phyloP scores from a whole-genome alignment of 2,888 invertebrate genomes.

The Beris morrisii region DNA sequence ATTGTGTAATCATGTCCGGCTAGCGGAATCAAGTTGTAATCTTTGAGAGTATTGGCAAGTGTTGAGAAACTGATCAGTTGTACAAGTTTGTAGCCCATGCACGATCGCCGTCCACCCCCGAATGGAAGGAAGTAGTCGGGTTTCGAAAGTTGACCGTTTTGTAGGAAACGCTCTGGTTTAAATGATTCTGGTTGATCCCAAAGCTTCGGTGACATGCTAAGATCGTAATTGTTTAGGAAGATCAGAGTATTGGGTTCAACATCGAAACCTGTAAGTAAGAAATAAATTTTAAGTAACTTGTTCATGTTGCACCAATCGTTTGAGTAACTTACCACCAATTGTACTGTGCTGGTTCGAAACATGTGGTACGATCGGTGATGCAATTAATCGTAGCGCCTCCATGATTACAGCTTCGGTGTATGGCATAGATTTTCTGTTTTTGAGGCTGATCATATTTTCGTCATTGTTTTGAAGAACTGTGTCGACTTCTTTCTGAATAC shows the following conservation, averaged over 20 bases:
- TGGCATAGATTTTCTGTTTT: constrained; percentile 59
- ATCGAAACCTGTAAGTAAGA: constrained; percentile 58
- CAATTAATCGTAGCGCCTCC: constrained; percentile 65
- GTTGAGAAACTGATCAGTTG: constrained; percentile 62
- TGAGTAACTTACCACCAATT: constrained; percentile 60
- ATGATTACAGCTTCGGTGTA: constrained; percentile 65
- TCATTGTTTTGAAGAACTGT: constrained; percentile 32
- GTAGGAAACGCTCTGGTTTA: constrained; percentile 65
- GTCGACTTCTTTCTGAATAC: constrained; percentile 60
- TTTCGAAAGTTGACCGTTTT: constrained; percentile 60
- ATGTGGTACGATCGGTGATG: constrained; percentile 70
- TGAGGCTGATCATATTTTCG: constrained; percentile 35
- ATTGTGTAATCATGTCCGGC: constrained; percentile 58
- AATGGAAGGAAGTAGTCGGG: constrained; percentile 69
- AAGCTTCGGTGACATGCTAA: constrained; percentile 65
- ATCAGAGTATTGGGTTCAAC: constrained; percentile 66
- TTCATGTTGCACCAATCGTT: too few species aligned
- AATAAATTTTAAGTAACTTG: background rate
- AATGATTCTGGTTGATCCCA: constrained; percentile 65
- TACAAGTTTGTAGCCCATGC: constrained; percentile 70
- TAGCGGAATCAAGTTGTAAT: constrained; percentile 59
- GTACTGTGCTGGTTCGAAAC: constrained; percentile 65
- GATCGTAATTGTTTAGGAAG: constrained; percentile 68
- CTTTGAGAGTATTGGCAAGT: constrained; percentile 60
- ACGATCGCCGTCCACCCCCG: constrained; percentile 66